These are phyloP conservation scores for Trichopoda pennipes DNA, from an alignment of 2,888 invertebrate genomes.

Conservation along the genomic window DNA sequence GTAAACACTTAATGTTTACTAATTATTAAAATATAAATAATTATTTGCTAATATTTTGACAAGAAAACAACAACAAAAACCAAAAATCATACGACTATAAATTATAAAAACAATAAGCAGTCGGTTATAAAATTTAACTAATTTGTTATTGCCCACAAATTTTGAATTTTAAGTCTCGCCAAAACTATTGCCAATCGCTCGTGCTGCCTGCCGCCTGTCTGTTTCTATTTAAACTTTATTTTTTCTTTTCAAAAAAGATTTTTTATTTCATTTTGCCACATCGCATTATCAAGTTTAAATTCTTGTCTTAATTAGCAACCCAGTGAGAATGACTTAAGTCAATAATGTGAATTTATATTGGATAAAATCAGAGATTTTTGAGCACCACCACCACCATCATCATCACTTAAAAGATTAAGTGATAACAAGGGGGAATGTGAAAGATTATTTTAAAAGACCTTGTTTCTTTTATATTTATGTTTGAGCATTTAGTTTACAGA, in stretches of 20 bases:
- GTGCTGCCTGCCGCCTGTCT: neutral
- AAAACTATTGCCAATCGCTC: too few relatives aligned
- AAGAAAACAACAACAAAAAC: too few relatives aligned
- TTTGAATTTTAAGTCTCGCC: too few relatives aligned
- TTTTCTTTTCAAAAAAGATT: neutral
- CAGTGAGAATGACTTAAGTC: constrained; percentile 54
- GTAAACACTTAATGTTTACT: neutral
- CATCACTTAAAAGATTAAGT: too few relatives aligned
- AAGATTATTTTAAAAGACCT: too few relatives aligned
- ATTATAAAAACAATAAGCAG: neutral
- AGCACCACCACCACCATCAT: constrained; percentile 31
- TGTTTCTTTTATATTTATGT: too few relatives aligned
- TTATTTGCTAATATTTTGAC: neutral
- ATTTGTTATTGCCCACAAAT: neutral
- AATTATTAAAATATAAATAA: neutral
- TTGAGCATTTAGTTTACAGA: too few relatives aligned
- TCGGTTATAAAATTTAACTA: neutral
- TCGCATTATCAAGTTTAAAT: constrained; percentile 55
- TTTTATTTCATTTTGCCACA: neutral
- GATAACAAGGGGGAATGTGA: too few relatives aligned
- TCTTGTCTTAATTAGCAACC: constrained; percentile 61
- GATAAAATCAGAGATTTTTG: constrained; percentile 17
- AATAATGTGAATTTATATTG: constrained; percentile 52
- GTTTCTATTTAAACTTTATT: neutral
- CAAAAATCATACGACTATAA: neutral